phyloP scores from a whole-genome alignment of 2,113 vertebrate genomes.

The Odontophorus gujanensis region DNA sequence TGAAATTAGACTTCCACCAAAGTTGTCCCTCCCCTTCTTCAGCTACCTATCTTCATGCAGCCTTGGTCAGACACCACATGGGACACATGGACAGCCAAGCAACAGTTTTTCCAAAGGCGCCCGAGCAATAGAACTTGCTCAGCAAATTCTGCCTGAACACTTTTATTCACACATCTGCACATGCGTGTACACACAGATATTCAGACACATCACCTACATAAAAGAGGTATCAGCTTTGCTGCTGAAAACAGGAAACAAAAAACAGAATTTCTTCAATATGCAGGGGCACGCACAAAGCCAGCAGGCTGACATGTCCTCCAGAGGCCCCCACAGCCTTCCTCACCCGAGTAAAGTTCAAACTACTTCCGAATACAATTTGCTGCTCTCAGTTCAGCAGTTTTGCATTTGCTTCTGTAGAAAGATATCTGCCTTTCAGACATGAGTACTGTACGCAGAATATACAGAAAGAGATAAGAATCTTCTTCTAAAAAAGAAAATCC shows the following conservation, averaged over 20 bases:
- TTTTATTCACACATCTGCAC: rapidly evolving
- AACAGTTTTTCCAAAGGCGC: neutral
- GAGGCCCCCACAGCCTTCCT: neutral
- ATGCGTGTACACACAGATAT: rapidly evolving
- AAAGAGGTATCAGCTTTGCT: neutral
- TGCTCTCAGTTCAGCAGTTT: neutral
- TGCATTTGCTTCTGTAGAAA: neutral
- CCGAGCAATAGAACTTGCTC: neutral
- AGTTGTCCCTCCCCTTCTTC: neutral
- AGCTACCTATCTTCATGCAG: neutral
- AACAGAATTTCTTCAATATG: neutral
- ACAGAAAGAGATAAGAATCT: neutral
- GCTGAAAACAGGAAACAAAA: neutral
- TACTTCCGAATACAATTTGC: neutral
- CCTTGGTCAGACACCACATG: rapidly evolving
- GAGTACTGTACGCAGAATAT: neutral
- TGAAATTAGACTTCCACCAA: neutral
- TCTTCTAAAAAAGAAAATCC: neutral
- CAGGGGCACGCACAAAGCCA: neutral
- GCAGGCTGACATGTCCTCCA: neutral
- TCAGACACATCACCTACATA: rapidly evolving
- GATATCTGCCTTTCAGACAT: neutral
- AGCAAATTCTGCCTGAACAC: neutral
- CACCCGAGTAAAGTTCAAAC: neutral
- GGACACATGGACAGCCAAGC: neutral